Percentiles rank a stretch among this genome's conserved stretches.
These are phyloP conservation scores for Meghimatium bilineatum DNA, from an alignment of 2,888 invertebrate species.

Conservation along the genomic window DNA sequence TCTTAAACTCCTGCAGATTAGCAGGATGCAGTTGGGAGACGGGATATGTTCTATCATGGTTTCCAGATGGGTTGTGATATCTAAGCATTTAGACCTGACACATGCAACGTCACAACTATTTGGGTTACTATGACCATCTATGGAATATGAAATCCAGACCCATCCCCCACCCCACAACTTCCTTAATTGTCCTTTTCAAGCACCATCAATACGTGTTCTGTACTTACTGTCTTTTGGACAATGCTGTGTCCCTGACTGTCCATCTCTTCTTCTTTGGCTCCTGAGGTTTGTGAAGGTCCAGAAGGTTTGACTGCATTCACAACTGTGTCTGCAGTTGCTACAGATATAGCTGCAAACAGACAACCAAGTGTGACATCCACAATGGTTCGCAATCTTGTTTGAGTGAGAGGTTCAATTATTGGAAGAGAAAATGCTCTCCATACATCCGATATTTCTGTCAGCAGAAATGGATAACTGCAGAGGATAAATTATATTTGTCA, in stretches of 20 bases:
- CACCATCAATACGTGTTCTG: too few relatives aligned
- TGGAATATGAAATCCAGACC: too few relatives aligned
- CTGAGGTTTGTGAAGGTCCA: conserved; percentile 56
- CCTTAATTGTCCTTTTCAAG: too few relatives aligned
- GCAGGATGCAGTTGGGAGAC: too few relatives aligned
- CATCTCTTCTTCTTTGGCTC: conserved; percentile 84
- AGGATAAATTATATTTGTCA: background rate
- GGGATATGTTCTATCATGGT: too few relatives aligned
- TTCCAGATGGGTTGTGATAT: too few relatives aligned
- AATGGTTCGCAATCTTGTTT: conserved; percentile 88
- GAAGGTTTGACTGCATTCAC: conserved; percentile 68
- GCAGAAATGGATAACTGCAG: conserved; percentile 85
- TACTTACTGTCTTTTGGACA: conserved; percentile 86
- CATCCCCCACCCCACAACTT: too few relatives aligned
- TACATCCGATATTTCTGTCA: conserved; percentile 90
- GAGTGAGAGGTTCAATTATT: conserved; percentile 90
- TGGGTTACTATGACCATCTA: too few relatives aligned
- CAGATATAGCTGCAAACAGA: conserved; percentile 81
- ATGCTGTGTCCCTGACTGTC: conserved; percentile 89
- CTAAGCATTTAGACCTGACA: too few relatives aligned
- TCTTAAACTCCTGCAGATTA: too few relatives aligned
- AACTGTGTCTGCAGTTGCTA: conserved; percentile 77
- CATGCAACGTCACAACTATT: too few relatives aligned
- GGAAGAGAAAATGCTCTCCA: conserved; percentile 90
- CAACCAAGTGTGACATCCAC: conserved; percentile 90